Percentiles rank a stretch among this genome's conserved stretches.
phyloP scores from a whole-genome alignment of 2,113 vertebrate genomes.

The Python bivittatus region DNA sequence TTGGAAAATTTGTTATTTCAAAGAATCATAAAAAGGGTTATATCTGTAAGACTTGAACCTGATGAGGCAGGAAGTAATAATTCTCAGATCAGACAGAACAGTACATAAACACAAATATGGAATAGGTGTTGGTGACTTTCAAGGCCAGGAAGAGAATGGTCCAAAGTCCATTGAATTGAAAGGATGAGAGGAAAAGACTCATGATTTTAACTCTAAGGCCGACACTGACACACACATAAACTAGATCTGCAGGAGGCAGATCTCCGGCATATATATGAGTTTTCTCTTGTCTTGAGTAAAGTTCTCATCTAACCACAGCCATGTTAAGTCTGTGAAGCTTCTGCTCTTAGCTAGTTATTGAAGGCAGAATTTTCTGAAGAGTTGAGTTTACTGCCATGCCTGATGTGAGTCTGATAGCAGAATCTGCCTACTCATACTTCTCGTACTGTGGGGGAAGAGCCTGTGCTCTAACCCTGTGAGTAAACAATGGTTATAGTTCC shows the following conservation, averaged over 20 bases:
- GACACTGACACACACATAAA: neutral
- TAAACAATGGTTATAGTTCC: neutral
- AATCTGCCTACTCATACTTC: neutral
- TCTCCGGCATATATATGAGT: neutral
- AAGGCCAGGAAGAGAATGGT: neutral
- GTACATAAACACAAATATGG: neutral
- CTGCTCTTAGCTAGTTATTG: neutral
- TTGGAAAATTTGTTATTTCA: neutral
- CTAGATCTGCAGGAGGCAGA: neutral
- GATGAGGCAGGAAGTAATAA: neutral
- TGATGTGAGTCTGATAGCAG: neutral
- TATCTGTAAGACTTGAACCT: neutral
- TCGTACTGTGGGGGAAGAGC: neutral
- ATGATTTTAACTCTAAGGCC: neutral
- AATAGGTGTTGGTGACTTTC: neutral
- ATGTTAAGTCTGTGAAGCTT: neutral
- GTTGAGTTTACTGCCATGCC: neutral
- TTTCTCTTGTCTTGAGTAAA: neutral
- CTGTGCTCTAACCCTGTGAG: neutral
- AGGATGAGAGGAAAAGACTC: neutral
- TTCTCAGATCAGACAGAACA: neutral
- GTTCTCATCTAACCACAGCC: neutral
- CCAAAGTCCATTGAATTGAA: neutral
- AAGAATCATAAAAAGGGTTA: neutral
- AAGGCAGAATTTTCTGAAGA: neutral